These are phyloP conservation scores for Pedionomus torquatus DNA, from an alignment of 2,113 vertebrate species.

Conservation along the genomic window DNA sequence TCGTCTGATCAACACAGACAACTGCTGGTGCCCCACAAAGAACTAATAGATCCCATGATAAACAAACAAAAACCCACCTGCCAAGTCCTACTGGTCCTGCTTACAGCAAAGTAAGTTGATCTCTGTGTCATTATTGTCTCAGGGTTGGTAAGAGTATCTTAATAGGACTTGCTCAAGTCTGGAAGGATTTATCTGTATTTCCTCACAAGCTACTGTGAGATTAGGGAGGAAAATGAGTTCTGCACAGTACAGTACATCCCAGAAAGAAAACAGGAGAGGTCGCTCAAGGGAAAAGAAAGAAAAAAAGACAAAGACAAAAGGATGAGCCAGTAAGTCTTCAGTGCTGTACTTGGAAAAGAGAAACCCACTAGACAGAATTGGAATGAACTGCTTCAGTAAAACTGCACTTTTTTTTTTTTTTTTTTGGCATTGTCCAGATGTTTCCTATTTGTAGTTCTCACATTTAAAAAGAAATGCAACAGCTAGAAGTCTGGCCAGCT, in stretches of 20 bases:
- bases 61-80: not conserved
- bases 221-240: not conserved
- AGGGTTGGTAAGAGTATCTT: not conserved
- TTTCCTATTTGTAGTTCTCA: not conserved
- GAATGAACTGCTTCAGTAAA: not conserved
- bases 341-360: not conserved
- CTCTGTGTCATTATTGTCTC: not conserved
- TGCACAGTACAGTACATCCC: not conserved
- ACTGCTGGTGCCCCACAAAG: not conserved
- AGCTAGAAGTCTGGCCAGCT: not conserved
- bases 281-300: conserved; percentile 52
- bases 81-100: not conserved
- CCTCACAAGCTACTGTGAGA: not conserved
- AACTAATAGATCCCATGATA: not conserved
- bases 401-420: not conserved
- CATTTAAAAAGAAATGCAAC: not conserved
- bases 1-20: not conserved
- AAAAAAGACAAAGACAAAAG: not conserved
- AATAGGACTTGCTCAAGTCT: not conserved
- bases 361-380: not conserved
- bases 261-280: conserved; percentile 43
- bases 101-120: not conserved
- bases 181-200: not conserved
- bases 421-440: not conserved
- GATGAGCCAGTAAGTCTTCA: not conserved